Evolutionary conservation across 2,888 invertebrate species (phyloP), one percentile per base, ranked within the genome.

Genomic region (Chironomus riparius): DNA sequence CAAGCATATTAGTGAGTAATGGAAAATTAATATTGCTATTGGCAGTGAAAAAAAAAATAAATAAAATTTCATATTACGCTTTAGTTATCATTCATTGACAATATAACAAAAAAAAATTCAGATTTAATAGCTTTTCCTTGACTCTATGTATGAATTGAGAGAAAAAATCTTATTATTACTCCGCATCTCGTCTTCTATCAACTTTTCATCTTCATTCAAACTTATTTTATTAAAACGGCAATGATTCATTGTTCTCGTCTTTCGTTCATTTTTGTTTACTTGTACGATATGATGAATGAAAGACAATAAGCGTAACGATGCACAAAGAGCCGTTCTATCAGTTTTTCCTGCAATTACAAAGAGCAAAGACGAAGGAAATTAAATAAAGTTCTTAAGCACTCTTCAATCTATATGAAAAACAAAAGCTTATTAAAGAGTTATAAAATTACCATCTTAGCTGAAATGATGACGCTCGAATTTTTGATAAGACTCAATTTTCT

Each of bases 401-500:
- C 50, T 50, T 28, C 28, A 28, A 28, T 28, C 4, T 28, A 4
- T 28, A 28, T 28, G 28, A 28, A 5, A 28, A 28, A 28, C 28
- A n/a, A 50, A n/a, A 50, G 50, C n/a, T 5, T 15, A 50, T 15
- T 12, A 15, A 2, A 50, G 50, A 4, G 3, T 28, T 4, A 4
- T 28, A 28, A 28, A 28, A 28, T 38, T 38, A 38, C 38, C 38
- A 10, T 38, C 4, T 10, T 38, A 1, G 38, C 38, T 38, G n/a
- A n/a, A n/a, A 38, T 38, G 38, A 38, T 38, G 48, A 47, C 47
- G 78, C 68, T 83, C 82, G 78, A 84, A 85, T 69, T 81, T 79
- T 68, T 79, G 78, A 78, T 85, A 86, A 79, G 80, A 82, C 13
- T 82, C 78, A 61, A 86, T 81, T 79, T 85, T 84, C 2, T 78